Evolutionary conservation across 2,888 invertebrate species (phyloP).

Genomic region (Liodrosophila aerea): DNA sequence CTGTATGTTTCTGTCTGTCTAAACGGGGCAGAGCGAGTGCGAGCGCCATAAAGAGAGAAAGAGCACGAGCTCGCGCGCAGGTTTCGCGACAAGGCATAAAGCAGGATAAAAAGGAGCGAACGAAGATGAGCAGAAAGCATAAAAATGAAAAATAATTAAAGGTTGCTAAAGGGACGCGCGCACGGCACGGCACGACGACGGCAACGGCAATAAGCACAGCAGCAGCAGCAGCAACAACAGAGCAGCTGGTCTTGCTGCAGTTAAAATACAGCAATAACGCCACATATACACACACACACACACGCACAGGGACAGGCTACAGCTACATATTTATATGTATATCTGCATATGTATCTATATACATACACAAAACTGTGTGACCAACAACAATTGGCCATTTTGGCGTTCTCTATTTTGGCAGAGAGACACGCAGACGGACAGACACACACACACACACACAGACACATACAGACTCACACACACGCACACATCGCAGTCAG

Average conservation of each 20-base stretch:
- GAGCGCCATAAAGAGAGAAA: slow-evolving; percentile 39
- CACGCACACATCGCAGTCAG: slow-evolving; percentile 35
- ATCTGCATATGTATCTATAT: slow-evolving; percentile 15
- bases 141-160: slow-evolving; percentile 76
- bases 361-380: slow-evolving; percentile 56
- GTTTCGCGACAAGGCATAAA: slow-evolving; percentile 57
- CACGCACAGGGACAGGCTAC: too few relatives aligned
- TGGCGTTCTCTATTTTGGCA: slow-evolving; percentile 65
- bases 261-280: slow-evolving; percentile 45
- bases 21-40: slow-evolving; percentile 42
- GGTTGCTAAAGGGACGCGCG: slow-evolving; percentile 54
- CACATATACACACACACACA: too few relatives aligned
- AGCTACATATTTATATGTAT: slow-evolving; percentile 20
- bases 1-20: slow-evolving; percentile 51
- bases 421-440: slow-evolving; percentile 29
- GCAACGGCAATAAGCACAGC: slow-evolving; percentile 14
- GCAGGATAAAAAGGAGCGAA: slow-evolving; percentile 70
- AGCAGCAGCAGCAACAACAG: slow-evolving; percentile 33
- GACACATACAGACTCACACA: slow-evolving; percentile 1
- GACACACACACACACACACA: slow-evolving; percentile 13
- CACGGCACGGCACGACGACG: slow-evolving; percentile 15
- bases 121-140: slow-evolving; percentile 71
- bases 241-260: slow-evolving; percentile 51
- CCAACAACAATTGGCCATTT: slow-evolving; percentile 62
- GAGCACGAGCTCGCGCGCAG: slow-evolving; percentile 66